Evolutionary conservation across 2,888 invertebrate genomes (phyloP), one percentile per base, ranked within the genome.

Genomic region (Ferdinandea cuprea): DNA sequence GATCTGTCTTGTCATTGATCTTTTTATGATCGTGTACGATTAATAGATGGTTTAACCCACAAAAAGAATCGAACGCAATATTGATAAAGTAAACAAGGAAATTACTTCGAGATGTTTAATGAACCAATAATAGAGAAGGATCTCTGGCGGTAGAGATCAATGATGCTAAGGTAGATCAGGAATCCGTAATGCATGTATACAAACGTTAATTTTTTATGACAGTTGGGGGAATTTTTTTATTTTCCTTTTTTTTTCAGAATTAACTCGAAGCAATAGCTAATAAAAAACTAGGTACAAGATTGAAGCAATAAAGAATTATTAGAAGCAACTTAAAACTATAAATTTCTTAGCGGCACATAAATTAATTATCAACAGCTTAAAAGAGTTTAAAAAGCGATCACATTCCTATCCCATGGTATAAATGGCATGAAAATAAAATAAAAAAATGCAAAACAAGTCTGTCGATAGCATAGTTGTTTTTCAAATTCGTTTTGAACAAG

Each of bases 31-130:
- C 35, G 61, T 44, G 61, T 69, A 13, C 35, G 56, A 48, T 65
- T 52, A 54, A 66, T 52, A 42, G 17, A 40, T 28, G 58, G 69
- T 74, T 54, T 46, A 73, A 37, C 68, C 65, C 32, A 48, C 37
- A 56, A 56, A 40, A 48, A 48, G 58, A 44, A 46, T 61, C 7
- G n/a, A 52, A 25, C 19, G 37, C 35, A 66, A 46, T 46, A 72
- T 77, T 59, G 59, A 77, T 54, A 81, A 71, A 72, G 48, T 81
- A 81, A 81, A 81, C 66, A 77, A 3, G 30, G 37, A 35, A 30
- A 59, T 13, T 37, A 17, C 48, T 69, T 71, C 15, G 63, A 71
- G 56, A 48, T 61, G 46, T 65, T 28, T 54, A 28, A 35, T 28
- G 28, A 66, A 50, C 63, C 37, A 65, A 66, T 61, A 25, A 50